Conservation (phyloP, 2,113 vertebrate species). For the Microtus pennsylvanicus region DNA sequence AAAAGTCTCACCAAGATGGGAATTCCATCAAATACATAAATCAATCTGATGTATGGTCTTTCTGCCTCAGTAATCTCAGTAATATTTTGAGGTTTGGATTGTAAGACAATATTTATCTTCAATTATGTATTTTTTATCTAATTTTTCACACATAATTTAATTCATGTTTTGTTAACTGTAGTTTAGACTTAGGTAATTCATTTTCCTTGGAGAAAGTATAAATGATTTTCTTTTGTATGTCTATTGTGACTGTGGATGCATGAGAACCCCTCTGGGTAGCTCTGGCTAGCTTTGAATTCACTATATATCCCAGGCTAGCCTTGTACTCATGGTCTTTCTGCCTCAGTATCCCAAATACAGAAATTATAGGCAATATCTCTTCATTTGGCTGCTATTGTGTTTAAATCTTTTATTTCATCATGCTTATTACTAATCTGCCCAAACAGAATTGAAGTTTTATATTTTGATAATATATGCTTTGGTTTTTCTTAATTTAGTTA, state of each 20-base stretch:
- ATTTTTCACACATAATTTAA: neutral
- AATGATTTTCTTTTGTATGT: neutral
- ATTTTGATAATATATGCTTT: neutral
- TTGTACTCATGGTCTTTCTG: neutral
- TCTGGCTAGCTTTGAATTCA: neutral
- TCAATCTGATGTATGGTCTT: too few species aligned
- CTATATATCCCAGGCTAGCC: neutral
- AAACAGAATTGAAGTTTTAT: neutral
- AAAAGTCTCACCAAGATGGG: too few species aligned
- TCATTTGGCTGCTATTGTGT: neutral
- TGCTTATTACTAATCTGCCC: neutral
- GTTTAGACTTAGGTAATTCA: neutral
- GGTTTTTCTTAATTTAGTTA: neutral
- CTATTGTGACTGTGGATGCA: neutral
- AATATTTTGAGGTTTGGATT: too few species aligned
- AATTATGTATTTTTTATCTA: neutral
- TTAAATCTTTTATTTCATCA: neutral
- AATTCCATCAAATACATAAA: too few species aligned
- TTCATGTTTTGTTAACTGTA: neutral
- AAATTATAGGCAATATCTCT: neutral
- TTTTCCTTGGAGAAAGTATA: slow-evolving; percentile 33
- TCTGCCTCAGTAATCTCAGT: too few species aligned
- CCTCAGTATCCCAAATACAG: neutral
- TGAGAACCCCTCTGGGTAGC: neutral
- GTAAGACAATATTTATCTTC: neutral